phyloP scores from a whole-genome alignment of 2,113 vertebrate genomes.

The Meles meles region DNA sequence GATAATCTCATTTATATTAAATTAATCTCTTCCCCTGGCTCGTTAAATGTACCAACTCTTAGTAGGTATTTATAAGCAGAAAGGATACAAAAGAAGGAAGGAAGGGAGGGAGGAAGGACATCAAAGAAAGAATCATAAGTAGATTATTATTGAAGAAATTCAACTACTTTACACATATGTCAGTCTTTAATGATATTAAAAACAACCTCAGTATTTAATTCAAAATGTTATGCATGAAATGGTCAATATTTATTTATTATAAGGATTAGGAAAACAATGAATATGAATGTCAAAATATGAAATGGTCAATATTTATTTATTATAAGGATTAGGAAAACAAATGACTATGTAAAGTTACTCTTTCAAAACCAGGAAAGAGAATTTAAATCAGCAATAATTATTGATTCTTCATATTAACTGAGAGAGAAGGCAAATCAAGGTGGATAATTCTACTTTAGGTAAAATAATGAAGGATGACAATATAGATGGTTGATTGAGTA shows the following conservation, averaged over 20 bases:
- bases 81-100: background rate
- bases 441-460: background rate
- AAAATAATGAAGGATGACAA: conserved; percentile 14
- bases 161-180: background rate
- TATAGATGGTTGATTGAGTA: background rate
- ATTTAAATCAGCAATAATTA: background rate
- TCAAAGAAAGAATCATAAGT: background rate
- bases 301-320: background rate
- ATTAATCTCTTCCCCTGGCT: background rate
- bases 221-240: background rate
- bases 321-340: background rate
- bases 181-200: background rate
- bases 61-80: background rate
- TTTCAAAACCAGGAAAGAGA: conserved; percentile 1
- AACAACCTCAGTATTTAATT: background rate
- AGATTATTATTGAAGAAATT: background rate
- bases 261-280: background rate
- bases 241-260: background rate
- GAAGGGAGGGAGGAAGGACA: background rate
- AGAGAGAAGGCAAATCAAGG: background rate
- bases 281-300: background rate
- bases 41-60: background rate
- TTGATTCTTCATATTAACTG: conserved; percentile 5
- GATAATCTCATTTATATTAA: background rate
- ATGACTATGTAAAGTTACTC: background rate